Percentiles rank a stretch among this genome's conserved stretches.
phyloP scores from a whole-genome alignment of 2,113 vertebrate genomes.

The Rhea pennata region DNA sequence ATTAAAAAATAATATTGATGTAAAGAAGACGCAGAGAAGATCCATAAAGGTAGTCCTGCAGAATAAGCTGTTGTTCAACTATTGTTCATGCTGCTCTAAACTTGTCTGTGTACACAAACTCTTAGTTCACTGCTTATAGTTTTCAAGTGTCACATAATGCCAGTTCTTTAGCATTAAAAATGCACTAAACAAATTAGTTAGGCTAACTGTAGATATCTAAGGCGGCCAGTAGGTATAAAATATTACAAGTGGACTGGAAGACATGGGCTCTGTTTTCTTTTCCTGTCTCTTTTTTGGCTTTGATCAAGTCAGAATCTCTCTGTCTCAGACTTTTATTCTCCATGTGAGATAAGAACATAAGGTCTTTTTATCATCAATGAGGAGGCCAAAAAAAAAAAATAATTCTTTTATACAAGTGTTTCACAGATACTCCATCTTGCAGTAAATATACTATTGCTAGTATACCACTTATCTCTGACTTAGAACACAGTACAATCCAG shows the following conservation, averaged over 20 bases:
- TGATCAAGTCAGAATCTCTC: no score
- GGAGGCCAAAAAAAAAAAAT: neutral
- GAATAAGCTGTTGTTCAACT: neutral
- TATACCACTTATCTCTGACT: neutral
- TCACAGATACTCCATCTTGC: neutral
- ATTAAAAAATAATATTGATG: neutral
- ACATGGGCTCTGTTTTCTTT: neutral
- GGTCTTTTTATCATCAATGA: neutral
- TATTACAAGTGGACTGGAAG: neutral
- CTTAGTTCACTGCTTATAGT: neutral
- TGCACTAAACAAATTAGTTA: no score
- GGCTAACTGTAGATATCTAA: neutral
- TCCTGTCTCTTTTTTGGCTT: neutral
- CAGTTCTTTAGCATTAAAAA: neutral
- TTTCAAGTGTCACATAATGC: neutral
- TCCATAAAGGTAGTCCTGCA: neutral
- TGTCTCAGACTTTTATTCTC: neutral
- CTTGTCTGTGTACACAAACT: neutral
- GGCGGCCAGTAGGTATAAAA: no score
- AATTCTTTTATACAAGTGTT: no score
- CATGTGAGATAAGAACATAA: neutral
- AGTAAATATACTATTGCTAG: neutral
- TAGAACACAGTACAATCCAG: neutral
- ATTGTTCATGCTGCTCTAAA: neutral
- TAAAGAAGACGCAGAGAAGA: neutral